Conservation (phyloP, 2,888 invertebrate species). For the Podabrus alpinus region DNA sequence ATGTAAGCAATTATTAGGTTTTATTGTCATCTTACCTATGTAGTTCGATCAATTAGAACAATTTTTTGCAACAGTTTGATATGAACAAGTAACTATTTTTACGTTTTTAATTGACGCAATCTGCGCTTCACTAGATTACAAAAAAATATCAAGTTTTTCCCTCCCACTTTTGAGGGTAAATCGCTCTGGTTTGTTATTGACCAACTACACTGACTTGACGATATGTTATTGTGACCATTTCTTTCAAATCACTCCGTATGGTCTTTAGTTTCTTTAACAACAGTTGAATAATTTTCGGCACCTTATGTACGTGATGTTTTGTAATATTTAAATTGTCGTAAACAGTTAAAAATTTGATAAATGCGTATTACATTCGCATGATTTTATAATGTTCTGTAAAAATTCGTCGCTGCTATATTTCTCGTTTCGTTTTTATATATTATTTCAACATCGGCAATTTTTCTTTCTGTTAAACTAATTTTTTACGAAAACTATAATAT, state of each 20-base stretch:
- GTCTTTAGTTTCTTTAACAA: neutral
- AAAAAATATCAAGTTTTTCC: too few species aligned
- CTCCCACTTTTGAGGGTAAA: too few species aligned
- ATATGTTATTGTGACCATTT: too few species aligned
- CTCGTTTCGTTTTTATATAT: neutral
- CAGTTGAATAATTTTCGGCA: neutral
- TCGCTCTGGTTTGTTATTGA: too few species aligned
- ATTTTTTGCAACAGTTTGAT: too few species aligned
- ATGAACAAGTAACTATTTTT: too few species aligned
- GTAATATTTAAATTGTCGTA: neutral
- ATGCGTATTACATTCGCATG: neutral
- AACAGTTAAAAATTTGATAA: neutral
- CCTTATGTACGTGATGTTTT: neutral
- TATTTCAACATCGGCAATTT: neutral
- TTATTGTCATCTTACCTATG: too few species aligned
- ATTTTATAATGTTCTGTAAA: neutral
- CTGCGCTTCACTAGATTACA: too few species aligned
- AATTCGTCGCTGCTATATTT: neutral
- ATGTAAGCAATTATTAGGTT: too few species aligned
- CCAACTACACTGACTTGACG: too few species aligned
- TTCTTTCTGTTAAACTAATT: neutral
- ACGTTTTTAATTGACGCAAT: too few species aligned
- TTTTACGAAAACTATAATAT: neutral
- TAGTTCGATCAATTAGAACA: too few species aligned
- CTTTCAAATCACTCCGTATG: neutral